Evolutionary conservation across 2,888 invertebrate genomes (phyloP).

Genomic region (Agriopis leucophaearia): DNA sequence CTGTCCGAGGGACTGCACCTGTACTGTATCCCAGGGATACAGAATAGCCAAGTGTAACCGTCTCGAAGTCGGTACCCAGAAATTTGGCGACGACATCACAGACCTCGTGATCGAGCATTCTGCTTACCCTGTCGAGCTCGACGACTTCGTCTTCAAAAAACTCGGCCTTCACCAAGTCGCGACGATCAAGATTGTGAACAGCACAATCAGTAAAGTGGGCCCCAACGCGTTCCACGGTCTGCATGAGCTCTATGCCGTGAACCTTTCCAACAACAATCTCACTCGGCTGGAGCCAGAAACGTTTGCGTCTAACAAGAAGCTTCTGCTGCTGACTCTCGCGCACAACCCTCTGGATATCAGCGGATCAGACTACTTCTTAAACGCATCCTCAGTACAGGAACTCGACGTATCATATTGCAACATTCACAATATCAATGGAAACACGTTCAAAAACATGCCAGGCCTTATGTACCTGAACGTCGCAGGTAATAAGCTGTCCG

Average conservation of each 20-base stretch:
- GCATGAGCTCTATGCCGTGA: slow-evolving; percentile 88
- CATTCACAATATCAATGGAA: slow-evolving; percentile 87
- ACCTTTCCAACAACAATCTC: slow-evolving; percentile 89
- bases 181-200: slow-evolving; percentile 89
- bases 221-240: slow-evolving; percentile 90
- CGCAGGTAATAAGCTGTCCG: slow-evolving; percentile 88
- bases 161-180: slow-evolving; percentile 89
- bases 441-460: slow-evolving; percentile 88
- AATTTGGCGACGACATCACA: slow-evolving; percentile 89
- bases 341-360: slow-evolving; percentile 87
- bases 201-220: slow-evolving; percentile 88
- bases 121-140: slow-evolving; percentile 86
- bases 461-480: slow-evolving; percentile 89
- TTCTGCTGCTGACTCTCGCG: slow-evolving; percentile 89
- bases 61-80: slow-evolving; percentile 88
- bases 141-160: slow-evolving; percentile 87
- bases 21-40: slow-evolving; percentile 87
- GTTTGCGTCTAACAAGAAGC: slow-evolving; percentile 88
- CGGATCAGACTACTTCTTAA: slow-evolving; percentile 83
- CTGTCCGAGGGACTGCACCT: slow-evolving; percentile 88
- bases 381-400: slow-evolving; percentile 89
- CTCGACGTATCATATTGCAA: slow-evolving; percentile 90
- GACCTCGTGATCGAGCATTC: slow-evolving; percentile 89
- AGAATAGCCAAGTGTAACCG: slow-evolving; percentile 89
- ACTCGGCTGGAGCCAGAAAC: slow-evolving; percentile 89